Conservation (phyloP, 2,113 vertebrate genomes). For the Regulus satrapa region DNA sequence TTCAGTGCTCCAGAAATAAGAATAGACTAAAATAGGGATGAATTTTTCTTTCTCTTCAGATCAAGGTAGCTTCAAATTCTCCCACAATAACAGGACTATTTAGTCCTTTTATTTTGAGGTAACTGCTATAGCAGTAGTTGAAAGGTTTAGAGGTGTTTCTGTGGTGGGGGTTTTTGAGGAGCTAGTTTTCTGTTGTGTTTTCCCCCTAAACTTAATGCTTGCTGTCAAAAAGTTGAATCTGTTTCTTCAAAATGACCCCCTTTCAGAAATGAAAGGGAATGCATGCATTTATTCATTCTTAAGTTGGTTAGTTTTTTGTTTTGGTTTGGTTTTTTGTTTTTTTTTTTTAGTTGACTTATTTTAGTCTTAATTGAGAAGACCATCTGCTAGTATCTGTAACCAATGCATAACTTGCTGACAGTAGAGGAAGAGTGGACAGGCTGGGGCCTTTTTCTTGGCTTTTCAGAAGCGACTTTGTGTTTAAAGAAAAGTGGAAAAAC, state of each 20-base stretch:
- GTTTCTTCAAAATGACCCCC: background rate
- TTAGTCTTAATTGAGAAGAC: background rate
- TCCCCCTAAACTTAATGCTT: background rate
- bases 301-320: background rate
- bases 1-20: background rate
- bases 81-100: background rate
- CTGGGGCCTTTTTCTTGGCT: background rate
- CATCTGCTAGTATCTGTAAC: background rate
- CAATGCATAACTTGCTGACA: background rate
- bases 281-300: background rate
- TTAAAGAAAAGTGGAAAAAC: background rate
- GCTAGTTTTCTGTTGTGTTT: background rate
- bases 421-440: background rate
- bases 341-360: background rate
- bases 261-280: background rate
- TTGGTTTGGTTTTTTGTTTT: too few species aligned
- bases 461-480: background rate
- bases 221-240: background rate
- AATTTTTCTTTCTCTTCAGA: background rate
- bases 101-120: background rate
- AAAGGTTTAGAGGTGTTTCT: background rate
- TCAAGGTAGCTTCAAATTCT: background rate
- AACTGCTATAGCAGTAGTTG: background rate
- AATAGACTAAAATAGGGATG: background rate
- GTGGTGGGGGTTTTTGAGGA: background rate